Evolutionary conservation across 2,888 invertebrate genomes (phyloP), one percentile per base, ranked within the genome.

Genomic region (Pemphredon lugubris): DNA sequence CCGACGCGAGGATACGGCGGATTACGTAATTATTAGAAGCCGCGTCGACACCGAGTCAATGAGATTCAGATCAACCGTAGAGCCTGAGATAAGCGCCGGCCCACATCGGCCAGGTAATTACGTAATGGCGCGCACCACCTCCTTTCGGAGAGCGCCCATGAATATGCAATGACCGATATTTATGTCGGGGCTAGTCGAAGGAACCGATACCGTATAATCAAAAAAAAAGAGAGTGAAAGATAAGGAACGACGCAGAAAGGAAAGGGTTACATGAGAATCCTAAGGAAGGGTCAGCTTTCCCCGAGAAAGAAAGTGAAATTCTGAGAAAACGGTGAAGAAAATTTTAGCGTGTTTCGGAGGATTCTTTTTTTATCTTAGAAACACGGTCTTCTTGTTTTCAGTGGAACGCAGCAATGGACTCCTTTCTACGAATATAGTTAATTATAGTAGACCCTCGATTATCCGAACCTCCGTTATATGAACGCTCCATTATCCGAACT

Each of bases 21-120:
- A 66, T 66, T 66, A 53, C 21, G 14, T 58, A 66, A 66, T 66
- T 53, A 53, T 66, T 61, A 37, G 57, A 57, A 23, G 57, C 57
- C 34, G 40, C 40, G 40, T 40, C 40, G 40, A 40, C 40, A 40
- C 16, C 16, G 61, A 61, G 37, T 45, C 61, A 39, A 65, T 45
- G 61, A 61, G 51, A 65, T 61, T 60, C 61, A 23, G 51, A 65
- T 53, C 51, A n/a, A 34, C n/a, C 30, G 51, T 39, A 18, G 23
- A 11, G 11, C n/a, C 34, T n/a, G 20, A 58, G 65, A 60, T 65
- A 47, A 60, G 39, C 51, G 11, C 20, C 50, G 14, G 11, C 23
- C n/a, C n/a, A n/a, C n/a, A n/a, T 45, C 61, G 7, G 20, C 26
- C 34, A 18, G 63, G 45, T 45, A 32, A 54, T 67, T 63, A 63